Base-by-base conservation (phyloP, 2,113 vertebrate genomes). In the Anarhynchus alexandrinus region DNA sequence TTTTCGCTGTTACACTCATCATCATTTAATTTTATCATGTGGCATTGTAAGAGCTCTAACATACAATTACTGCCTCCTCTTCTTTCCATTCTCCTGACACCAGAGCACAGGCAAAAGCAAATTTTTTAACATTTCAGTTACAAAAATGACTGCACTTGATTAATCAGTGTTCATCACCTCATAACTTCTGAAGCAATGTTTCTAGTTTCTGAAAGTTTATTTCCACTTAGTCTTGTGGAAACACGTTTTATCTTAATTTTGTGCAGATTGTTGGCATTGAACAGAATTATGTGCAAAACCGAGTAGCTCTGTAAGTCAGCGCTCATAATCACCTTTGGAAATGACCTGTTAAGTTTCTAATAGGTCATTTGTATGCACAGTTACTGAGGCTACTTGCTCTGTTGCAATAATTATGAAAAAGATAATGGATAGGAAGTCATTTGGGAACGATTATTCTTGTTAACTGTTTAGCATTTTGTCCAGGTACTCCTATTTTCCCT, bases 301-400 rank as follows among this genome's bases (percentile, higher is more conserved):
- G 3, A 77, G 72, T 83, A 90, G 58, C 42, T 93, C 54, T 93
- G 32, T 84, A 93, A 93, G 70, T 93, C 86, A 84, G 81, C 22
- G 58, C 49, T 87, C 72, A 72, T 93, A 95, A 95, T 89, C 93
- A 94, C 93, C 83, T 95, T 95, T 95, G 71, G 79, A 97, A 97
- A 95, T 95, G 91, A 96, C 93, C 93, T 95, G 86, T 82, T 95
- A 94, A 80, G 54, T 95, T 96, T 86, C 74, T 93, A 93, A 90
- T 88, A 95, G 62, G 70, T 91, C 59, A 91, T 96, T 95, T 93
- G 77, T 94, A 96, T 95, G 81, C 89, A 79, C 34, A 89, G 83
- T 89, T 96, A 90, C 94, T 88, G 89, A 92, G 89, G 54, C 64
- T 80, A 61, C 55, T 91, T 88, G 67, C 73, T 84, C 82, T 84